Evolutionary conservation across 2,797 vertebrate genomes (phyloP).

Genomic region (Neosalanx taihuensis): DNA sequence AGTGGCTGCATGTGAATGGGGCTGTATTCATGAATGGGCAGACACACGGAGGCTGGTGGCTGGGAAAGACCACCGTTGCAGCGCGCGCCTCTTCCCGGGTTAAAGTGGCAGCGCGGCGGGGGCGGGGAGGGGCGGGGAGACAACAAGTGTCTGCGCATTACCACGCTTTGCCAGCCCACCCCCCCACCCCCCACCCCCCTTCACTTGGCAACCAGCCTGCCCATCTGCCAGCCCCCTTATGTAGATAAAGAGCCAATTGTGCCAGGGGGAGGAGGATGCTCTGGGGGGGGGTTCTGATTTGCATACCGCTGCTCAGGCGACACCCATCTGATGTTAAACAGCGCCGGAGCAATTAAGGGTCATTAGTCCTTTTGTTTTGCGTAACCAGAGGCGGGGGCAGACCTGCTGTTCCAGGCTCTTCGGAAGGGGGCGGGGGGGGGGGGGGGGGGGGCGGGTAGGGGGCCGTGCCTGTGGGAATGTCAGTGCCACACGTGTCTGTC

Average conservation of each 20-base stretch:
- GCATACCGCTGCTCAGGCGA: slow-evolving; percentile 74
- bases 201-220: slow-evolving; percentile 77
- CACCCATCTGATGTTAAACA: slow-evolving; percentile 78
- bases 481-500: slow-evolving; percentile 50
- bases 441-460: slow-evolving; percentile 33
- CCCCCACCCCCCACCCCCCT: slow-evolving; percentile 63
- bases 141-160: slow-evolving; percentile 81
- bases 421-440: slow-evolving; percentile 34
- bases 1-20: slow-evolving; percentile 69
- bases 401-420: slow-evolving; percentile 46
- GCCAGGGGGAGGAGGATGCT: slow-evolving; percentile 55
- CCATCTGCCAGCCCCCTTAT: slow-evolving; percentile 66
- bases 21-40: slow-evolving; percentile 64
- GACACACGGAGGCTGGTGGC: slow-evolving; percentile 50
- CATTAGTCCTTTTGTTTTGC: slow-evolving; percentile 79
- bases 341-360: slow-evolving; percentile 78
- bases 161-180: slow-evolving; percentile 67
- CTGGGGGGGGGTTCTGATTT: slow-evolving; percentile 66
- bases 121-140: slow-evolving; percentile 50
- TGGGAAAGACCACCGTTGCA: slow-evolving; percentile 44
- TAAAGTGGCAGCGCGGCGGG: slow-evolving; percentile 60
- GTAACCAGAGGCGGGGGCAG: slow-evolving; percentile 49
- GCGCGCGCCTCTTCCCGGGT: slow-evolving; percentile 58
- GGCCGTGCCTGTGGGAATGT: slow-evolving; percentile 68
- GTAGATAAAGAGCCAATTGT: slow-evolving; percentile 79